These are phyloP conservation scores for Popillia japonica DNA, from an alignment of 1,140 invertebrate genomes.

Conservation along the genomic window DNA sequence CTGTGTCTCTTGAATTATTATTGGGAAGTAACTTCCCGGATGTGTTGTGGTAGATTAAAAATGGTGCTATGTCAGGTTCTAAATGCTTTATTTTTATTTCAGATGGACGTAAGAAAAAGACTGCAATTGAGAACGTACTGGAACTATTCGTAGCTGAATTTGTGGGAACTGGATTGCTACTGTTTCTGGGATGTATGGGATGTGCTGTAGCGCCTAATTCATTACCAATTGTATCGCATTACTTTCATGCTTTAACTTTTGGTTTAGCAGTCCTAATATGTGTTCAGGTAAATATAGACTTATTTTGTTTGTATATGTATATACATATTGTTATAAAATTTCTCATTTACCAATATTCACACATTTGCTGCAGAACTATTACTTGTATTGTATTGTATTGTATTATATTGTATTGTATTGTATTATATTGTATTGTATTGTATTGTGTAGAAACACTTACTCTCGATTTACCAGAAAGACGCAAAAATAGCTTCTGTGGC, in stretches of 20 bases:
- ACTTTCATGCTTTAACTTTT: constrained; percentile 72
- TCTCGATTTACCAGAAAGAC: too few species aligned
- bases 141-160: constrained; percentile 67
- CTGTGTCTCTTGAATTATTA: not conserved
- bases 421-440: too few species aligned
- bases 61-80: not conserved
- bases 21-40: not conserved
- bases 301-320: not conserved
- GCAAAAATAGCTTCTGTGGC: too few species aligned
- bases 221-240: constrained; percentile 56
- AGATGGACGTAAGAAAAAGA: constrained; percentile 19
- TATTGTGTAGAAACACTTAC: too few species aligned
- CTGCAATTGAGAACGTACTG: not conserved
- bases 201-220: constrained; percentile 59
- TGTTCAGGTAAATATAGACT: constrained; percentile 63
- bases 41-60: not conserved
- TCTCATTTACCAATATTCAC: too few species aligned
- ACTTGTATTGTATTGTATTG: too few species aligned
- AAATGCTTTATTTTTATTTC: not conserved
- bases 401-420: too few species aligned
- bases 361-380: too few species aligned
- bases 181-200: constrained; percentile 79
- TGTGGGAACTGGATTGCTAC: constrained; percentile 77
- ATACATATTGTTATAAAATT: not conserved
- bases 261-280: constrained; percentile 73